phyloP scores from a whole-genome alignment of 1,140 invertebrate species.

The Drosophila sucinea region DNA sequence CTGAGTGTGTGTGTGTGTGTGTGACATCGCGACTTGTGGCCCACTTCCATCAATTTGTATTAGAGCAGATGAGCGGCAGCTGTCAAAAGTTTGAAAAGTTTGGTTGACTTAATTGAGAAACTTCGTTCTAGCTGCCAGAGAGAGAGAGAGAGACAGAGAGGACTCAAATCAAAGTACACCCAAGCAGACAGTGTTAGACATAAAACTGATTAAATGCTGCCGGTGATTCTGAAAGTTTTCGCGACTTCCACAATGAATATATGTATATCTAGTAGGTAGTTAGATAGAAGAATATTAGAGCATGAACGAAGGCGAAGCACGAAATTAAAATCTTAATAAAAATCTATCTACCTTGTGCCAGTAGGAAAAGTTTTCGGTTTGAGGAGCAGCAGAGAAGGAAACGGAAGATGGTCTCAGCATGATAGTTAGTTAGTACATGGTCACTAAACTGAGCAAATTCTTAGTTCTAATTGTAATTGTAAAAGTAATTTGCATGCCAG shows the following conservation, averaged over 20 bases:
- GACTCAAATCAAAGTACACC: constrained; percentile 30
- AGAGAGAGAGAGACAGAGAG: not conserved
- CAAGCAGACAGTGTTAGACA: constrained; percentile 19
- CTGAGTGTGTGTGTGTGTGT: not conserved
- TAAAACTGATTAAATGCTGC: constrained; percentile 65
- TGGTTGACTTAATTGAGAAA: constrained; percentile 73
- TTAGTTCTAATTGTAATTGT: constrained; percentile 53
- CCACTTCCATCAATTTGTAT: constrained; percentile 65
- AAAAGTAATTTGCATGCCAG: constrained; percentile 67
- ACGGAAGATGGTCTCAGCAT: constrained; percentile 18
- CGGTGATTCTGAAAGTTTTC: constrained; percentile 28
- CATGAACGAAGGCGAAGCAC: constrained; percentile 66
- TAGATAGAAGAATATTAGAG: constrained; percentile 54
- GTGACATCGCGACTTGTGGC: constrained; percentile 44
- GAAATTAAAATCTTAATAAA: constrained; percentile 45
- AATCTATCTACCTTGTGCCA: not conserved
- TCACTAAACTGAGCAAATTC: constrained; percentile 8
- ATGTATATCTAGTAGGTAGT: not conserved
- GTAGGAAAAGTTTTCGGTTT: not conserved
- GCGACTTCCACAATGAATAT: constrained; percentile 1
- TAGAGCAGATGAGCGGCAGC: constrained; percentile 44
- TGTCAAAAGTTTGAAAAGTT: constrained; percentile 67
- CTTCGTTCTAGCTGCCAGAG: constrained; percentile 45
- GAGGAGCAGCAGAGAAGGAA: not conserved
- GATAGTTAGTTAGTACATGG: constrained; percentile 29